Evolutionary conservation across 2,797 vertebrate genomes (phyloP).

Genomic region (Hozukius guyotensis): DNA sequence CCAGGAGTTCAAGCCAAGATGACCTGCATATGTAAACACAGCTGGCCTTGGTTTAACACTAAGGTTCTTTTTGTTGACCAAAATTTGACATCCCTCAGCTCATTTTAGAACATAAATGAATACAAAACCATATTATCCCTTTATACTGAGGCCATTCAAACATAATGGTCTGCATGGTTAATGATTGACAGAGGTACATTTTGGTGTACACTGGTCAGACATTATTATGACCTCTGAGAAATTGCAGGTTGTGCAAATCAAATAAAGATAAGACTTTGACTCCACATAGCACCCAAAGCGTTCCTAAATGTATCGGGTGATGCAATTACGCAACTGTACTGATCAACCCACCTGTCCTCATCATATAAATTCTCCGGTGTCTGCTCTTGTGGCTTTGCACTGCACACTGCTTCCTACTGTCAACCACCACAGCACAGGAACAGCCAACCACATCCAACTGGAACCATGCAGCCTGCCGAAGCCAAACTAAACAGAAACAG

Average conservation of each 20-base stretch:
- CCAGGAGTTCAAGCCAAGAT: neutral
- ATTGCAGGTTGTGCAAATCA: conserved; percentile 64
- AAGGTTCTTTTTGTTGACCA: neutral
- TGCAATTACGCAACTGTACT: conserved; percentile 48
- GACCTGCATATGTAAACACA: conserved; percentile 28
- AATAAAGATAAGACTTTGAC: conserved; percentile 77
- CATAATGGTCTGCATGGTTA: conserved; percentile 22
- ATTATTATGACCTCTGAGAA: conserved; percentile 1
- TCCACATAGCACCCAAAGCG: conserved; percentile 38
- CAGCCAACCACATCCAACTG: conserved; percentile 36
- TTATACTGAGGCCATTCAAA: neutral
- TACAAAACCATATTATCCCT: neutral
- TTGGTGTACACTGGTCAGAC: neutral
- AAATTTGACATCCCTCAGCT: neutral
- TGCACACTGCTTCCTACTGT: conserved; percentile 53
- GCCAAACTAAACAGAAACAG: conserved; percentile 74
- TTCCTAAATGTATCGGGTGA: conserved; percentile 58
- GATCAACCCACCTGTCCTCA: conserved; percentile 20
- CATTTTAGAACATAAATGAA: neutral
- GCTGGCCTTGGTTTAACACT: neutral
- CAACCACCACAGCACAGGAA: conserved; percentile 48
- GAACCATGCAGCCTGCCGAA: conserved; percentile 81
- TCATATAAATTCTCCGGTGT: conserved; percentile 65
- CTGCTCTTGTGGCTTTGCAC: conserved; percentile 37
- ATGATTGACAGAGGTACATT: conserved; percentile 33